A percentile compares a stretch with the other conserved stretches of the same genome.
phyloP scores from a whole-genome alignment of 2,888 invertebrate genomes.

The Polyommatus icarus region DNA sequence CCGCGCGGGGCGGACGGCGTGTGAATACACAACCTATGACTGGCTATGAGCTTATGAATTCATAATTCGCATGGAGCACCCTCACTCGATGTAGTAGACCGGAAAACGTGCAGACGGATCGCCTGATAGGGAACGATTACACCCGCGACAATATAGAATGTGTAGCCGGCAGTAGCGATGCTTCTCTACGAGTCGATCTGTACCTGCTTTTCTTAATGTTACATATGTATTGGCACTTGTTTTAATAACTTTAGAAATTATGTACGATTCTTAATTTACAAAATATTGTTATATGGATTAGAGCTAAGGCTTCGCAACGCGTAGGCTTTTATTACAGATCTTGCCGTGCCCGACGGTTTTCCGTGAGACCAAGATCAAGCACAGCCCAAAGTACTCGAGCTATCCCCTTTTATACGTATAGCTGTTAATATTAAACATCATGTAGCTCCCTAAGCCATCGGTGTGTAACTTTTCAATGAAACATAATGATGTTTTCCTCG shows the following conservation, averaged over 20 bases:
- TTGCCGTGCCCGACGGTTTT: neutral
- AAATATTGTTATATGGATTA: no score
- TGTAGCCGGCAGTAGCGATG: neutral
- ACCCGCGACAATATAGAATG: neutral
- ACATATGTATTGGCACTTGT: no score
- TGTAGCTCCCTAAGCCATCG: neutral
- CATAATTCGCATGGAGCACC: constrained; percentile 9
- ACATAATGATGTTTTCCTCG: neutral
- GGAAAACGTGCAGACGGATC: neutral
- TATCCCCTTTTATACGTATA: neutral
- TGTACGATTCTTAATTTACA: no score
- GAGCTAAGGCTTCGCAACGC: no score
- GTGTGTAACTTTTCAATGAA: neutral
- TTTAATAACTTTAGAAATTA: no score
- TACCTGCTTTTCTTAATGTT: neutral
- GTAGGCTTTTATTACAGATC: no score
- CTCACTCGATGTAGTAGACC: neutral
- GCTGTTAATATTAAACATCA: neutral
- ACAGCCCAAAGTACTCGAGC: neutral
- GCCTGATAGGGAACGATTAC: neutral
- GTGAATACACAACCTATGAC: neutral
- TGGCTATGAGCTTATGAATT: neutral
- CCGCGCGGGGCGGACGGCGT: neutral
- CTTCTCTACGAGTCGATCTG: neutral
- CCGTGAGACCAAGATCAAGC: neutral